Evolutionary conservation across 1,140 invertebrate genomes (phyloP), one percentile per base, ranked within the genome.

Genomic region (Zaprionus davidi): DNA sequence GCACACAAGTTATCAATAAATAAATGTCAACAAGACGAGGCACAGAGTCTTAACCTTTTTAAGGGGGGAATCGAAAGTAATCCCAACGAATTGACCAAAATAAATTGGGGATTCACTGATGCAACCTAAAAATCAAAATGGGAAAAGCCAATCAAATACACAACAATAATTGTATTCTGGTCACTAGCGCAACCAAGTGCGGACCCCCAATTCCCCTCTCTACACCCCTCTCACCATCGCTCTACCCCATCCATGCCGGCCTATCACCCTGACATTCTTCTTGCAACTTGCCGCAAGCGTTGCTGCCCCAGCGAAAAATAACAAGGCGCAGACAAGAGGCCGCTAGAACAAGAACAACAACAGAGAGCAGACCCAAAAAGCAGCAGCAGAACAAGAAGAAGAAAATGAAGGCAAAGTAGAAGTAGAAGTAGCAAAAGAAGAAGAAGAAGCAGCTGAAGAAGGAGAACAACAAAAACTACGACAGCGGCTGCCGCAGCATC

Each of bases 261-360:
- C 41, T 46, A 46, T 7, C 41, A 46, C 41, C 41, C 31, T 24
- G 38, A 11, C 22, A 34, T 26, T 55, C 38, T 38, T 12, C 38
- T 38, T 12, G 22, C 53, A 26, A 36, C 34, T 36, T 36, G 44
- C 71, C 56, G 22, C 6, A 34, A 34, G 53, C 60, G 56, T 20
- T 36, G 53, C 26, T 22, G 20, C 28, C 38, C 26, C 57, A 53
- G 44, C 34, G 31, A 65, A 88, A 84, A 79, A 87, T 83, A 84
- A 87, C 73, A 87, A 86, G 83, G 66, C 83, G 84, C 80, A 87
- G 83, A 86, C 83, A 83, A 83, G 78, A 84, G 81, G 84, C 83
- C 75, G 77, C 84, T 68, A 79, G 44, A 71, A 28, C 68, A 78
- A 69, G 55, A 78, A 53, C 53, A 74, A 34, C 31, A 34, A 34